These are phyloP conservation scores for Hafferia zeledoni DNA, from an alignment of 2,797 vertebrate genomes.

Conservation along the genomic window DNA sequence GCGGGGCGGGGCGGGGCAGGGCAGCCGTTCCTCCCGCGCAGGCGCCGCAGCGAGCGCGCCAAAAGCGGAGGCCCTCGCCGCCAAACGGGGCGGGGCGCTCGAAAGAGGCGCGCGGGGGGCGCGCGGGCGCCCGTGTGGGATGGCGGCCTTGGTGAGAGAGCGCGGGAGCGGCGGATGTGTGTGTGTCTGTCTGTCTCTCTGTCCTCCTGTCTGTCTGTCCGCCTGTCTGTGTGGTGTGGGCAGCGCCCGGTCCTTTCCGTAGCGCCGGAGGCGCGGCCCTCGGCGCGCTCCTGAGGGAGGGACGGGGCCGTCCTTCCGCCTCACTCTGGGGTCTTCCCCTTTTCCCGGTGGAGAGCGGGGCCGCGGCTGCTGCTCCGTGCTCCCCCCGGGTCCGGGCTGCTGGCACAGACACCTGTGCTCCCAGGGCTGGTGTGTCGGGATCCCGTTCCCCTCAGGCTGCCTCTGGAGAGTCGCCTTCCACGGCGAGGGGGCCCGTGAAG, in stretches of 20 bases:
- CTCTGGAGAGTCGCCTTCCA: too few species aligned
- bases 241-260: not conserved
- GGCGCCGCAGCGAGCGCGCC: not conserved
- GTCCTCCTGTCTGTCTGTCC: not conserved
- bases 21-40: not conserved
- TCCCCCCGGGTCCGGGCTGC: fast-evolving
- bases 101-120: not conserved
- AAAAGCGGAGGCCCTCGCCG: fast-evolving
- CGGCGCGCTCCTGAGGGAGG: too few species aligned
- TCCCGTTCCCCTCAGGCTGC: not conserved
- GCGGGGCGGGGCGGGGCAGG: fast-evolving
- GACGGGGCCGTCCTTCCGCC: not conserved
- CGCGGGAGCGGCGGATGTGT: too few species aligned
- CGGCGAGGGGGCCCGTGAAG: fast-evolving
- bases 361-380: fast-evolving
- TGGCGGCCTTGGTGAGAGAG: slow-evolving; percentile 6
- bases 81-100: too few species aligned
- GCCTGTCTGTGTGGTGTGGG: too few species aligned
- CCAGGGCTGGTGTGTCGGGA: fast-evolving
- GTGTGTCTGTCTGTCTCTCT: too few species aligned
- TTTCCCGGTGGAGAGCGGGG: fast-evolving
- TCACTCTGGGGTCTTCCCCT: fast-evolving
- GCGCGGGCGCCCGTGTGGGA: not conserved
- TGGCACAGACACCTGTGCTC: fast-evolving
- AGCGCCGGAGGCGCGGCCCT: not conserved